Conservation (phyloP, 2,113 vertebrate species). For the Protomyctophum bolini region DNA sequence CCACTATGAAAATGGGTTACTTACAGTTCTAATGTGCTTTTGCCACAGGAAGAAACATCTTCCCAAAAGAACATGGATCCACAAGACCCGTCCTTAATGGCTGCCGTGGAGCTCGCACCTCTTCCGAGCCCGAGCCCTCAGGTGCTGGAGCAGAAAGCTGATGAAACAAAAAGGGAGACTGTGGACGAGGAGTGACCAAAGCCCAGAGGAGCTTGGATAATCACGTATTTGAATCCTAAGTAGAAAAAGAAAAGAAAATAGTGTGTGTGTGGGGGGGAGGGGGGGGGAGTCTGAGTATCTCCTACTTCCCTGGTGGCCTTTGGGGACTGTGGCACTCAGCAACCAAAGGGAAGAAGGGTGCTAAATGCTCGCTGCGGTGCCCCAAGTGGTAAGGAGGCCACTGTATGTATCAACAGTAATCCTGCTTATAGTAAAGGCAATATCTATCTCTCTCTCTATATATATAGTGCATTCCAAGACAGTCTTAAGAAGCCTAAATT, state of each 20-base stretch:
- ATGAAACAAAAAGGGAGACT: conserved; percentile 77
- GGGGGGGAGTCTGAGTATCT: conserved; percentile 30
- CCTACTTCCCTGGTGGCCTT: conserved; percentile 42
- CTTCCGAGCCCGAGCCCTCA: conserved; percentile 71
- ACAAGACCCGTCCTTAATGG: conserved; percentile 67
- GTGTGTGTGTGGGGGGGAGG: neutral
- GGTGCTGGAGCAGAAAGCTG: conserved; percentile 71
- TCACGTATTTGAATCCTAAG: conserved; percentile 37
- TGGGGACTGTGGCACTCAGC: conserved; percentile 41
- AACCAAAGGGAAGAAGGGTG: conserved; percentile 47
- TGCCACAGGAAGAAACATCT: conserved; percentile 75
- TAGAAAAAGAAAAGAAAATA: conserved; percentile 53
- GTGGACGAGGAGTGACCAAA: conserved; percentile 78
- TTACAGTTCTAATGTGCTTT: neutral
- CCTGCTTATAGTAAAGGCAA: conserved; percentile 82
- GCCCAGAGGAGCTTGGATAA: conserved; percentile 28
- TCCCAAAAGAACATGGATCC: conserved; percentile 74
- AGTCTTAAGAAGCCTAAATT: conserved; percentile 75
- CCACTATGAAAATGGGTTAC: too few species aligned
- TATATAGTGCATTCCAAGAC: conserved; percentile 82
- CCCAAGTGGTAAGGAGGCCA: conserved; percentile 73
- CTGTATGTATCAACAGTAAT: conserved; percentile 84
- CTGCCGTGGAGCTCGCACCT: conserved; percentile 59
- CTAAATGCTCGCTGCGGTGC: conserved; percentile 63
- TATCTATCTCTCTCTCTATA: conserved; percentile 75